phyloP scores from a whole-genome alignment of 2,113 vertebrate species.

The Oplegnathus fasciatus region DNA sequence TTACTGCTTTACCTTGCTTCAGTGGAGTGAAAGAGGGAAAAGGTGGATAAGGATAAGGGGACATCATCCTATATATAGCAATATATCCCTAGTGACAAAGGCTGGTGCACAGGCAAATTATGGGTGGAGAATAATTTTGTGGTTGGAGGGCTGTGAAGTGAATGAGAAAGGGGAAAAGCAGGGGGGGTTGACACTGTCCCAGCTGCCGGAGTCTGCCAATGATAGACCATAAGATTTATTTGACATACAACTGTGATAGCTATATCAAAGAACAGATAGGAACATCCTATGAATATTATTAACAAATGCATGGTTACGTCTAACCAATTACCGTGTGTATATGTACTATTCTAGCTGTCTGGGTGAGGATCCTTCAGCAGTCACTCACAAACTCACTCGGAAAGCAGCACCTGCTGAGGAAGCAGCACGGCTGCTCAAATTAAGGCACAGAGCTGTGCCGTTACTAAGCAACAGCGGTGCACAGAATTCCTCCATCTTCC shows the following conservation, averaged over 20 bases:
- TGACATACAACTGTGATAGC: not conserved
- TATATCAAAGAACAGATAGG: not conserved
- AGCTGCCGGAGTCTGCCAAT: not conserved
- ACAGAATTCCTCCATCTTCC: slow-evolving; percentile 74
- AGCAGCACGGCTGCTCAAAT: slow-evolving; percentile 49
- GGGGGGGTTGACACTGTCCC: not conserved
- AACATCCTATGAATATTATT: slow-evolving; percentile 13
- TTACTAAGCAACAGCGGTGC: slow-evolving; percentile 78
- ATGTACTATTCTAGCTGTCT: not conserved
- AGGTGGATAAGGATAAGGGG: not conserved
- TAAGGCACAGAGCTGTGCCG: slow-evolving; percentile 55
- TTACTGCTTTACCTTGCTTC: not conserved
- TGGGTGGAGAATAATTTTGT: not conserved
- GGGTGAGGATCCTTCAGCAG: slow-evolving; percentile 23
- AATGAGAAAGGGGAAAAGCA: not conserved
- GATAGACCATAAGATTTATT: not conserved
- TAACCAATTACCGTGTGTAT: not conserved
- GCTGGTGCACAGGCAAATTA: slow-evolving; percentile 4
- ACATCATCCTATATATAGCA: not conserved
- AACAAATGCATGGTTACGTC: not conserved
- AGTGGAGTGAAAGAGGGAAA: not conserved
- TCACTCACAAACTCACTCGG: slow-evolving; percentile 3
- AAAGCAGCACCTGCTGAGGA: slow-evolving; percentile 60
- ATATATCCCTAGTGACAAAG: not conserved
- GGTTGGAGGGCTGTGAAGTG: not conserved